Conservation (phyloP, 2,113 vertebrate species). For the Illadopsis cleaveri region DNA sequence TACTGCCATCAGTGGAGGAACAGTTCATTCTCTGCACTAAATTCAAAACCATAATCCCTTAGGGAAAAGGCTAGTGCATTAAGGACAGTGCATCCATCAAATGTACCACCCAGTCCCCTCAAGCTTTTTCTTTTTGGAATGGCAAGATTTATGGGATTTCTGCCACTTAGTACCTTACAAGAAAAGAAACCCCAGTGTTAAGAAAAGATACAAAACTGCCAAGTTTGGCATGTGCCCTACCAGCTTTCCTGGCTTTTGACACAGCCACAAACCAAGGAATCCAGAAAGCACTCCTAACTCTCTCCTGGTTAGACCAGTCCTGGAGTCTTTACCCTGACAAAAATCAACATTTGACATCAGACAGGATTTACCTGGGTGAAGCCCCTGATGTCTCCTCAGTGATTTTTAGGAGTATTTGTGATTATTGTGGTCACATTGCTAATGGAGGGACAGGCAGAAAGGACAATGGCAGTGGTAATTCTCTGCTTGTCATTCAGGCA, state of each 20-base stretch:
- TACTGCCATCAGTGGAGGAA: conserved; percentile 25
- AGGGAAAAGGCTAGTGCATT: conserved; percentile 35
- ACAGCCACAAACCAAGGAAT: not conserved
- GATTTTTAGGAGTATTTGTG: not conserved
- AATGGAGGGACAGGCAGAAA: not conserved
- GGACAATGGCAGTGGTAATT: not conserved
- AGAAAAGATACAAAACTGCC: not conserved
- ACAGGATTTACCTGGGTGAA: not conserved
- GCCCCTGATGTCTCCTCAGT: not conserved
- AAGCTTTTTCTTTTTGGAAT: conserved; percentile 53
- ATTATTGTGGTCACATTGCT: not conserved
- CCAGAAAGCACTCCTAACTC: not conserved
- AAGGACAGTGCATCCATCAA: conserved; percentile 25
- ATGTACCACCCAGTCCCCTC: conserved; percentile 14
- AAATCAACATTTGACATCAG: not conserved
- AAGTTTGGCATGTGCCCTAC: not conserved
- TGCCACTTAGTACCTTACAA: conserved; percentile 52
- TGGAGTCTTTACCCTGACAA: not conserved
- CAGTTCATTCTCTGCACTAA: conserved; percentile 17
- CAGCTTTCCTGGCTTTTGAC: not conserved
- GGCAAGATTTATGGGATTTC: conserved; percentile 30
- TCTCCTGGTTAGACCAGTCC: not conserved
- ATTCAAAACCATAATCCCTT: conserved; percentile 38
- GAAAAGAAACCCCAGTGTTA: not conserved
- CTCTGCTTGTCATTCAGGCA: not conserved